Evolutionary conservation across 2,797 vertebrate species (phyloP), one percentile per base, ranked within the genome.

Genomic region (Leuciscus waleckii): DNA sequence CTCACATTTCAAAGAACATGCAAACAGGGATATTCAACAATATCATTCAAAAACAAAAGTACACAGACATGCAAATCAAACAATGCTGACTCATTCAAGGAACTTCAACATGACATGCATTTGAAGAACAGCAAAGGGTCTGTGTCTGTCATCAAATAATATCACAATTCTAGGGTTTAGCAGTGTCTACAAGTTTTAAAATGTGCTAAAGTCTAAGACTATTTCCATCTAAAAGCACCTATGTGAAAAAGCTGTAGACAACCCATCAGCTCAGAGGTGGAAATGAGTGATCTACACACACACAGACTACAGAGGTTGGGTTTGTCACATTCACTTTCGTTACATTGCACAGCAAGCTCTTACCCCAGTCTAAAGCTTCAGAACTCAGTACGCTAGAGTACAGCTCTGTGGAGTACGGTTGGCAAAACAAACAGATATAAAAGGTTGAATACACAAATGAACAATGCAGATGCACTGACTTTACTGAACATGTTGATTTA

Each of bases 361-460:
- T 96, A 96, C 95, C 95, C 92, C 90, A 93, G 88, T 94, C 91
- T 88, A 93, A 93, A 81, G 84, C 80, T 67, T 93, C 92, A 19
- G 92, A 93, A 86, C 93, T 93, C 90, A 96, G 93, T 92, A 95
- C 92, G 87, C 92, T 92, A 89, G 94, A 94, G 91, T 95, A 94
- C 92, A 92, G 91, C 85, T 95, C 95, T 96, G 94, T 41, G 43
- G 71, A 91, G 87, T 63, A 70, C n/a, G 41, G 19, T 79, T 76
- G 76, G 63, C 37, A 77, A 83, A 84, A 71, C 54, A 81, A 61
- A 83, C 69, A 68, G 19, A 79, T 61, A 56, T 75, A 70, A 87
- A 82, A 83, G 76, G 35, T 39, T 68, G 78, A 41, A 7, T 54
- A 46, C 61, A 83, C 74, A 77, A 37, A 73, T 76, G 17, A 32